Evolutionary conservation across 2,797 vertebrate species (phyloP).

Genomic region (Micropoecilia bifurca): DNA sequence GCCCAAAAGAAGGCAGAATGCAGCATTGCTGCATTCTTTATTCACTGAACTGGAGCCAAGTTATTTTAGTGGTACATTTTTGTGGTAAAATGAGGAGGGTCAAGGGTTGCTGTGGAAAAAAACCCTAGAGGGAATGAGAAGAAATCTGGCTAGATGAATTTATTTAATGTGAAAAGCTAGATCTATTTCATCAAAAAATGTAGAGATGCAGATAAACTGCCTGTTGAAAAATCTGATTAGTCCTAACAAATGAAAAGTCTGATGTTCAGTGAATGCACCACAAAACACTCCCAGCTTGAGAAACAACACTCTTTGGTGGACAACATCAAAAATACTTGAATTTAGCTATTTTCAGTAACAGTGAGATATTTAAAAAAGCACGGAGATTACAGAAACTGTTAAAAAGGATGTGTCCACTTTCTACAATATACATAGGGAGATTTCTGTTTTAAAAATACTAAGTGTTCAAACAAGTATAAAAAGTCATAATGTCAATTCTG

Average conservation of each 20-base stretch:
- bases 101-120: slow-evolving; percentile 29
- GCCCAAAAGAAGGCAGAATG: slow-evolving; percentile 78
- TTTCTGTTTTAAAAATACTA: neutral
- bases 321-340: neutral
- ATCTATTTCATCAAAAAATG: neutral
- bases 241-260: neutral
- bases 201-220: neutral
- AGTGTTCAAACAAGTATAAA: neutral
- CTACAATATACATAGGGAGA: neutral
- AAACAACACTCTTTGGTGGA: neutral
- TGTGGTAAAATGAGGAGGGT: slow-evolving; percentile 66
- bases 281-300: neutral
- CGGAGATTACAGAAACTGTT: neutral
- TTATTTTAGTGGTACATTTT: slow-evolving; percentile 73
- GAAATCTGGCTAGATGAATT: slow-evolving; percentile 17
- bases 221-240: neutral
- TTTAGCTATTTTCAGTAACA: neutral
- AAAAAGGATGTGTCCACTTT: neutral
- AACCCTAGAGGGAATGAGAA: slow-evolving; percentile 51
- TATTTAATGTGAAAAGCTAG: slow-evolving; percentile 5
- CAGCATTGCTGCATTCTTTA: slow-evolving; percentile 55
- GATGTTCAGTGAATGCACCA: slow-evolving; percentile 1
- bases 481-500: neutral
- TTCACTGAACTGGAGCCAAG: slow-evolving; percentile 62
- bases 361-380: neutral